These are phyloP conservation scores for Petromus typicus DNA, from an alignment of 2,113 vertebrate species.

Conservation along the genomic window DNA sequence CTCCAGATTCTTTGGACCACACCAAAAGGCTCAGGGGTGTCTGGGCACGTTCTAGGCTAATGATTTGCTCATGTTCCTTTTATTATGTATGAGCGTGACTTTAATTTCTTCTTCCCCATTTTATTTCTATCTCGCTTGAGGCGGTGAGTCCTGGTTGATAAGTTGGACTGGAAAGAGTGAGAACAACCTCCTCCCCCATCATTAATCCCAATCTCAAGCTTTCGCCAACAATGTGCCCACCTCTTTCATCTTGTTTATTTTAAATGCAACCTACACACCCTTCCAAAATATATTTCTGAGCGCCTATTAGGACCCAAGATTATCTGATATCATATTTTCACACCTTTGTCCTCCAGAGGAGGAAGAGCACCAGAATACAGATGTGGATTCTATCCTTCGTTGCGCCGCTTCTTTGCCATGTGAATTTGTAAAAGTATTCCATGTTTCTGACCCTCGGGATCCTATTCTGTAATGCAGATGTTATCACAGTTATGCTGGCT, in stretches of 20 bases:
- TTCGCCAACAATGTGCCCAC: no score
- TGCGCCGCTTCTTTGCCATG: neutral
- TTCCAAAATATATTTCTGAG: neutral
- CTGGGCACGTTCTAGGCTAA: neutral
- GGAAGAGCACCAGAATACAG: neutral
- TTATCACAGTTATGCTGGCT: neutral
- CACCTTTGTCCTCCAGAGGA: neutral
- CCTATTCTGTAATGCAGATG: neutral
- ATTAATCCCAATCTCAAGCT: neutral
- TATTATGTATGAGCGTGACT: neutral
- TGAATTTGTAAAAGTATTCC: neutral
- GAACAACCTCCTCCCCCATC: neutral
- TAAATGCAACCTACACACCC: neutral
- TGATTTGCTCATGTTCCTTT: accelerated
- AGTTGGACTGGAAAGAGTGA: neutral
- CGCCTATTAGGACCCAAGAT: neutral
- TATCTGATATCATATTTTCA: neutral
- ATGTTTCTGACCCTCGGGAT: neutral
- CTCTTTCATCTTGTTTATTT: neutral
- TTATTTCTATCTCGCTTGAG: neutral
- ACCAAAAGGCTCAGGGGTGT: no score
- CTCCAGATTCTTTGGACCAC: accelerated
- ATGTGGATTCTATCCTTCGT: neutral
- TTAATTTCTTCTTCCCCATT: neutral
- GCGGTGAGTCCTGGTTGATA: neutral